Percentiles rank a stretch among this genome's conserved stretches.
Conservation (phyloP, 30 jellyfish, hydroid and myxozoan species). For the Pelagia noctiluca region DNA sequence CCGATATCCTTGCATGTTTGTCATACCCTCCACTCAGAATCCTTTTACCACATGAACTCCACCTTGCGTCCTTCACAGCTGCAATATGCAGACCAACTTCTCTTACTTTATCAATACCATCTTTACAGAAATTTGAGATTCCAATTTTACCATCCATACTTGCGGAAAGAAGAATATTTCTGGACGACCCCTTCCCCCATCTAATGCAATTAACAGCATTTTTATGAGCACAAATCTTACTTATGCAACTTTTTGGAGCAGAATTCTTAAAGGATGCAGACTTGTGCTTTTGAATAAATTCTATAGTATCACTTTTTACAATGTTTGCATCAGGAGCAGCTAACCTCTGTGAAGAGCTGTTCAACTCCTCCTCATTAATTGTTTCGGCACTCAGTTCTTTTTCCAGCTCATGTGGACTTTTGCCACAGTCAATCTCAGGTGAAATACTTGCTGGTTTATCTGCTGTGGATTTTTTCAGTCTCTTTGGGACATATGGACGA, state of each 20-base stretch:
- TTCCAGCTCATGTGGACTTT: too few species aligned
- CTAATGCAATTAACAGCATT: constrained; percentile 29
- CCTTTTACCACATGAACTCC: constrained; percentile 64
- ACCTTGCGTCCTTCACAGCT: constrained; percentile 87
- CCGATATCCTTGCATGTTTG: constrained; percentile 70
- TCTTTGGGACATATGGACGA: too few species aligned
- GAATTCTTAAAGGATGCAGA: background rate
- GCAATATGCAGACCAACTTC: constrained; percentile 52
- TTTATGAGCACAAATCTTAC: background rate
- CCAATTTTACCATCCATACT: constrained; percentile 64
- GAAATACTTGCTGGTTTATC: too few species aligned
- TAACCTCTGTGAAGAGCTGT: too few species aligned
- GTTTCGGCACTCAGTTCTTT: too few species aligned
- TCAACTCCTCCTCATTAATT: too few species aligned
- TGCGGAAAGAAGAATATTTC: constrained; percentile 48
- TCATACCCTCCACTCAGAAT: constrained; percentile 88
- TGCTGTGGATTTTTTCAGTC: too few species aligned
- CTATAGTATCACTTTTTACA: too few species aligned
- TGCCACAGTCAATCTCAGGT: too few species aligned
- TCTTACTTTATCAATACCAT: background rate
- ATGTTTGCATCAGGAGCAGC: too few species aligned
- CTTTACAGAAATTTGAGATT: constrained; percentile 41
- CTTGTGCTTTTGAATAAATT: too few species aligned
- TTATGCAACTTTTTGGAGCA: constrained; percentile 39
- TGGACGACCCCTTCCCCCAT: constrained; percentile 16